A percentile compares a stretch with the other conserved stretches of the same genome.
phyloP scores from a whole-genome alignment of 1,140 invertebrate genomes.

The Belonocnema kinseyi region DNA sequence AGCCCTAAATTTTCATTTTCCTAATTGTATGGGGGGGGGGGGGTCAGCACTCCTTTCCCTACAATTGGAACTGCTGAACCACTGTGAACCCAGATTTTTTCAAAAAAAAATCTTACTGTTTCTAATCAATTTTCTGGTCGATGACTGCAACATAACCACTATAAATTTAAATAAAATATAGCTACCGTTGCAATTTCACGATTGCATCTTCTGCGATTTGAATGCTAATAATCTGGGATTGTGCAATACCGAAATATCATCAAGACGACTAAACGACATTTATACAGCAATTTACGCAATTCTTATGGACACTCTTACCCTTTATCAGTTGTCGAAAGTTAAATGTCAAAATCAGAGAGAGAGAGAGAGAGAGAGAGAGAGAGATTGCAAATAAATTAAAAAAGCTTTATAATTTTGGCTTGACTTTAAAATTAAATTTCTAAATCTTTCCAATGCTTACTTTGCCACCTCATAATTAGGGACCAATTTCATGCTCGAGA shows the following conservation, averaged over 20 bases:
- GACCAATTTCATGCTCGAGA: slow-evolving; percentile 14
- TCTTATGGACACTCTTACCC: not conserved
- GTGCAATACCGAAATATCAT: not conserved
- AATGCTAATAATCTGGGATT: slow-evolving; percentile 12
- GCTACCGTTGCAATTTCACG: slow-evolving; percentile 5
- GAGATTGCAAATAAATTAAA: not conserved
- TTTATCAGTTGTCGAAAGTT: not conserved
- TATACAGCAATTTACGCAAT: slow-evolving; percentile 22
- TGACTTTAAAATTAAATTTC: not conserved
- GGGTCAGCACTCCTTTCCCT: too few species aligned
- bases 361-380: not conserved
- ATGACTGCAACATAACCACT: not conserved
- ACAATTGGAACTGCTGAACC: too few species aligned
- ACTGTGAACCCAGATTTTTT: too few species aligned
- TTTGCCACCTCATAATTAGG: not conserved
- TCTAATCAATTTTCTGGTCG: too few species aligned
- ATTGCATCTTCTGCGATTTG: slow-evolving; percentile 6
- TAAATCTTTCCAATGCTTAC: not conserved
- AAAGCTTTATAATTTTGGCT: not conserved
- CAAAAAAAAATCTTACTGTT: too few species aligned
- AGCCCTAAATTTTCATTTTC: too few species aligned
- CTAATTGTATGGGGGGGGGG: too few species aligned
- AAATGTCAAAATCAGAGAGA: not conserved
- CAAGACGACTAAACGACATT: slow-evolving; percentile 14
- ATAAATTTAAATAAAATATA: not conserved